Evolutionary conservation across 2,888 invertebrate species (phyloP), one percentile per base, ranked within the genome.

Genomic region (Mesochorus sp.): DNA sequence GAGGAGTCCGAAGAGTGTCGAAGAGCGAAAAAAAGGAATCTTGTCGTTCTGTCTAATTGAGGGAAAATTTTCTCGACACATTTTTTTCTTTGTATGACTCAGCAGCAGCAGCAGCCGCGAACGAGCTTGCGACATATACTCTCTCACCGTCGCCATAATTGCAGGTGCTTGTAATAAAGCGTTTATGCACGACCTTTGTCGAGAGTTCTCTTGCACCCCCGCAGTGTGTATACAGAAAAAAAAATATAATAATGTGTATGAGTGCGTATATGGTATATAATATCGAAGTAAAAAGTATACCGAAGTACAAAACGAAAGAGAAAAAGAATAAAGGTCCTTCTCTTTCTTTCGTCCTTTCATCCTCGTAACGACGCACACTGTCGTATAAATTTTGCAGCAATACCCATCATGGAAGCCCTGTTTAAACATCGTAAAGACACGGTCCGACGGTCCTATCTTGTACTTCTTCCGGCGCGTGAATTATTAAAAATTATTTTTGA

Each of bases 341-440:
- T n/a, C n/a, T n/a, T n/a, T n/a, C n/a, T n/a, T n/a, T n/a, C n/a
- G n/a, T n/a, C n/a, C n/a, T n/a, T n/a, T n/a, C n/a, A n/a, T n/a
- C n/a, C n/a, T n/a, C n/a, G n/a, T 64, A 62, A 44, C n/a, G 24
- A 64, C 64, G 34, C 24, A 34, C n/a, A n/a, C n/a, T n/a, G 39
- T 39, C 51, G 51, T 53, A 42, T n/a, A 53, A 61, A 12, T 44
- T 42, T 24, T 53, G 24, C 51, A 53, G 53, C 10, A 19, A 14
- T 28, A 42, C 24, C 19, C n/a, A 39, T 34, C n/a, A n/a, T 21
- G 26, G 21, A 67, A 67, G 12, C 55, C 17, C 21, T 28, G 17
- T 55, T 42, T 67, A 67, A 67, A 55, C 55, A 55, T 39, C 67
- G 31, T 55, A 67, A 67, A n/a, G n/a, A 55, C 42, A 28, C 28